A percentile compares a stretch with the other conserved stretches of the same genome.
These are phyloP conservation scores for Polyommatus icarus DNA, from an alignment of 2,888 invertebrate species.

Conservation along the genomic window DNA sequence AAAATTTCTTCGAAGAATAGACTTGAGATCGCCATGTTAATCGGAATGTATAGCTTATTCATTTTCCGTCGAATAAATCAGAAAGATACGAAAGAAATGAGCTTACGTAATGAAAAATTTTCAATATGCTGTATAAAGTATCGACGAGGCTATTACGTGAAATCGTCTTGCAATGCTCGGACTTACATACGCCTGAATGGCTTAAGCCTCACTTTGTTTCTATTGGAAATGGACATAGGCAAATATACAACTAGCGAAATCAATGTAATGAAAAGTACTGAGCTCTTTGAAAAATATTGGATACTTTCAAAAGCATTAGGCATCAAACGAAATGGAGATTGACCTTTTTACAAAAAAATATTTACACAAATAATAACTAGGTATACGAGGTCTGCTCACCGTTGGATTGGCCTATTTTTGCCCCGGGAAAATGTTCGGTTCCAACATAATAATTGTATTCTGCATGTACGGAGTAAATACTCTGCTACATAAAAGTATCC, in stretches of 20 bases:
- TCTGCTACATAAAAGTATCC: too few relatives aligned
- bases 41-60: background rate
- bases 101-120: slow-evolving; percentile 15
- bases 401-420: too few relatives aligned
- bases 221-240: slow-evolving; percentile 20
- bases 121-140: slow-evolving; percentile 14
- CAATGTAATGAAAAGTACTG: slow-evolving; percentile 27
- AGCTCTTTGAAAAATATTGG: slow-evolving; percentile 23
- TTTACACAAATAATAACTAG: background rate
- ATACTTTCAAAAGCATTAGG: slow-evolving; percentile 23
- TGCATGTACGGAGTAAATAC: too few relatives aligned
- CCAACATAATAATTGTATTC: too few relatives aligned
- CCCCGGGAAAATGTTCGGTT: too few relatives aligned
- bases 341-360: background rate
- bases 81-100: background rate
- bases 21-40: background rate
- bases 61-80: background rate
- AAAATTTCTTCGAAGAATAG: background rate
- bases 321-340: background rate
- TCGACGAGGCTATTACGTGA: slow-evolving; percentile 6
- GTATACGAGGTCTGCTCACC: too few relatives aligned
- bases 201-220: slow-evolving; percentile 22
- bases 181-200: slow-evolving; percentile 18
- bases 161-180: slow-evolving; percentile 23
- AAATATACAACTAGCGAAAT: slow-evolving; percentile 10